phyloP scores from a whole-genome alignment of 2,797 vertebrate genomes.

The Anniella stebbinsi region DNA sequence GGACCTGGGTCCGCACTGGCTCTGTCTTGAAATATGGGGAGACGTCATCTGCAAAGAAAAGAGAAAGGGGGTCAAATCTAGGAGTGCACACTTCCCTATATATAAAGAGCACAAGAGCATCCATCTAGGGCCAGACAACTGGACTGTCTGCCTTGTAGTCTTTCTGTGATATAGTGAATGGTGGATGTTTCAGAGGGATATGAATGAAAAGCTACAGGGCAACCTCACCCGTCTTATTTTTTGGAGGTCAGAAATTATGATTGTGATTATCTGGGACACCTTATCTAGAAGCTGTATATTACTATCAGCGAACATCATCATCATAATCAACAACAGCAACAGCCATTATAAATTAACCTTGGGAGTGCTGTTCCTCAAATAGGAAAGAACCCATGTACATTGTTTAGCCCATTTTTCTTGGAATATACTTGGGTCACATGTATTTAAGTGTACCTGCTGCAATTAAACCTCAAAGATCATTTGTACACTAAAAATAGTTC shows the following conservation, averaged over 20 bases:
- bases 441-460: not conserved
- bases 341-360: not conserved
- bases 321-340: not conserved
- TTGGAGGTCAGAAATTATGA: not conserved
- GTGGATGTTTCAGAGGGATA: not conserved
- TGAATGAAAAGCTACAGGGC: not conserved
- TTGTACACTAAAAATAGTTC: not conserved
- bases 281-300: not conserved
- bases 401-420: not conserved
- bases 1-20: slow-evolving; percentile 92
- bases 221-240: not conserved
- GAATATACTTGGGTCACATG: not conserved
- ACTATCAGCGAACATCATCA: not conserved
- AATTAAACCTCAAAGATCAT: no score
- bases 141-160: not conserved
- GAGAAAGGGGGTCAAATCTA: slow-evolving; percentile 17
- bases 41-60: slow-evolving; percentile 87
- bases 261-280: not conserved
- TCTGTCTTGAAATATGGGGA: slow-evolving; percentile 98
- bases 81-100: not conserved
- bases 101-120: not conserved
- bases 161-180: not conserved
- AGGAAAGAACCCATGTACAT: not conserved
- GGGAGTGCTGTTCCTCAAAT: not conserved
- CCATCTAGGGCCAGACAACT: not conserved